Percentiles rank a stretch among this genome's conserved stretches.
phyloP scores from a whole-genome alignment of 1,140 invertebrate species.

The Pseudoatta argentina region DNA sequence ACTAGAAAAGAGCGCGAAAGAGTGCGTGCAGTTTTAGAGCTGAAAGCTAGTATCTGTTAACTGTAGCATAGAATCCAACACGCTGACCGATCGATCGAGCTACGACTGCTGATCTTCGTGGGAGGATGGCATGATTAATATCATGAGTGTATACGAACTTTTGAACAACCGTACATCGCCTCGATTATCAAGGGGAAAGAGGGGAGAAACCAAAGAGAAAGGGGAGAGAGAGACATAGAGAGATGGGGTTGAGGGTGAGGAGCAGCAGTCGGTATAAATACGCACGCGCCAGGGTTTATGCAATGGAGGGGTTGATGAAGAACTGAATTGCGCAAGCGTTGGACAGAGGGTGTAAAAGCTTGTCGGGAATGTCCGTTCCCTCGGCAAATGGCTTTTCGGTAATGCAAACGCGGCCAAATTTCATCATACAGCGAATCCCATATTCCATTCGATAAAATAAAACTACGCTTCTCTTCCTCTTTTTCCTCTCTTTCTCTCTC shows the following conservation, averaged over 20 bases:
- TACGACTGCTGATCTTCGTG: constrained; percentile 25
- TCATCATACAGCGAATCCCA: constrained; percentile 32
- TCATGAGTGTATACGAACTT: constrained; percentile 44
- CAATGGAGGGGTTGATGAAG: constrained; percentile 61
- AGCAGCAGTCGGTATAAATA: constrained; percentile 26
- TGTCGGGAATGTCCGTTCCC: constrained; percentile 54
- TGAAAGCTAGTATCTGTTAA: neutral
- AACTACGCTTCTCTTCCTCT: neutral
- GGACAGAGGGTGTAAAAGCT: constrained; percentile 67
- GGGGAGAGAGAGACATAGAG: constrained; percentile 12
- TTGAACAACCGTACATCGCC: constrained; percentile 52
- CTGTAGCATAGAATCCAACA: constrained; percentile 13
- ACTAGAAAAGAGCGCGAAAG: neutral
- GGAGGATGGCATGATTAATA: constrained; percentile 53
- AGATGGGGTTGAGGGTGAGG: neutral
- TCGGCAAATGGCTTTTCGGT: constrained; percentile 63
- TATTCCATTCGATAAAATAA: constrained; percentile 27
- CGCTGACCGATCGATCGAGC: constrained; percentile 40
- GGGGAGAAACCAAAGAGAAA: neutral
- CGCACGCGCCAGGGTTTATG: constrained; percentile 50
- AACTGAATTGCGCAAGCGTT: constrained; percentile 69
- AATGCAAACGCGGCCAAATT: constrained; percentile 69
- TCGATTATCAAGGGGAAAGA: constrained; percentile 24
- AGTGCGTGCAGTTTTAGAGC: neutral
- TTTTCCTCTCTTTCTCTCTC: neutral